Conservation (phyloP, 2,113 vertebrate genomes). For the Tilapia sparmanii region DNA sequence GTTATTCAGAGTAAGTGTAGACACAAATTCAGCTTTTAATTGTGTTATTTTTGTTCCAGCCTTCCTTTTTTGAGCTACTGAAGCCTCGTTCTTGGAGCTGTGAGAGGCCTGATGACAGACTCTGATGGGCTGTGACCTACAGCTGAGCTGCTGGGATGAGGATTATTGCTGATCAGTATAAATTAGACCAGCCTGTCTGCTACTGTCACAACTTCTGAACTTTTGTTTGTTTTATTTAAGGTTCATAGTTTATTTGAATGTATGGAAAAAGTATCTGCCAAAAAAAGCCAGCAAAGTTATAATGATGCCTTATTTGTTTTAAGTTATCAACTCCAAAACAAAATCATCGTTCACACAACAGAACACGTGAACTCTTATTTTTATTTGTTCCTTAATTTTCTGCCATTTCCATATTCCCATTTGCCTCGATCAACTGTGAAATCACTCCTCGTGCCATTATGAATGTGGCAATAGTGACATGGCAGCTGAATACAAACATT, state of each 20-base stretch:
- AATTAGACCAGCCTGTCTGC: not conserved
- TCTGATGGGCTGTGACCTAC: constrained; percentile 1
- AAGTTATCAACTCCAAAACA: not conserved
- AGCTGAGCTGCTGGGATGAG: not conserved
- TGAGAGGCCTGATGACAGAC: constrained; percentile 13
- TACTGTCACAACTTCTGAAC: not conserved
- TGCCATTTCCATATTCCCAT: not conserved
- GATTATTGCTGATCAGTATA: not conserved
- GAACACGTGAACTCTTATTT: not conserved
- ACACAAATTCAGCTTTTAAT: not conserved
- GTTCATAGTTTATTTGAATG: not conserved
- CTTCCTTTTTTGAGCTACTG: constrained; percentile 81
- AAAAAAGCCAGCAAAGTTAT: constrained; percentile 15
- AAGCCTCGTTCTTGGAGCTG: constrained; percentile 91
- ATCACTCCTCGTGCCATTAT: constrained; percentile 14
- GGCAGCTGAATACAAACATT: constrained; percentile 29
- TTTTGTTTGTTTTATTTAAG: constrained; percentile 6
- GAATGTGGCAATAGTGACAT: not conserved
- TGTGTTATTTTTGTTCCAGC: constrained; percentile 62
- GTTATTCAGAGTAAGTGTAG: not conserved
- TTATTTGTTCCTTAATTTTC: not conserved
- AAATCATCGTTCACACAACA: not conserved
- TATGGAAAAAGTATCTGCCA: not conserved
- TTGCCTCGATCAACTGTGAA: constrained; percentile 32
- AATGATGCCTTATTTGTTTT: constrained; percentile 42